phyloP scores from a whole-genome alignment of 2,888 invertebrate genomes.

The Tineola bisselliella region DNA sequence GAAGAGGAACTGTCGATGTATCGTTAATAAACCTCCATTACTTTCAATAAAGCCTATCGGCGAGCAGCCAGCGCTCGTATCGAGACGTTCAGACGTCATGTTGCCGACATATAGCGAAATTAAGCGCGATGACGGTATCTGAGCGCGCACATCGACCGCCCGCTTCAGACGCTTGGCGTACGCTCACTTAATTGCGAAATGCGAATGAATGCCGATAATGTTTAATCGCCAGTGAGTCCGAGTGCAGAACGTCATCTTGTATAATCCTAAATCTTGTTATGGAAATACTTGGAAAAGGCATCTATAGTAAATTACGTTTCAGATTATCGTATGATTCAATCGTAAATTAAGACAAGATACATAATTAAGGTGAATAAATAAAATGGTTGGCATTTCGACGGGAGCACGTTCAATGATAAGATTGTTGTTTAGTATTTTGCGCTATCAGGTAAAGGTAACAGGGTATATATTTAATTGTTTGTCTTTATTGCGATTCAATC shows the following conservation, averaged over 20 bases:
- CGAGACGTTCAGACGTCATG: slow-evolving; percentile 60
- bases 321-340: slow-evolving; percentile 69
- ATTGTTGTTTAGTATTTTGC: slow-evolving; percentile 49
- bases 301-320: slow-evolving; percentile 63
- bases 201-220: slow-evolving; percentile 60
- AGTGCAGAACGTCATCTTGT: slow-evolving; percentile 41
- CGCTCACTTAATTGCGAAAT: slow-evolving; percentile 59
- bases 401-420: slow-evolving; percentile 63
- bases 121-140: slow-evolving; percentile 62
- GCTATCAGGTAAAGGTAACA: slow-evolving; percentile 61
- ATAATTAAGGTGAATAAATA: slow-evolving; percentile 69
- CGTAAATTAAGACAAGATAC: slow-evolving; percentile 70
- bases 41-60: slow-evolving; percentile 66
- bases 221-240: slow-evolving; percentile 44
- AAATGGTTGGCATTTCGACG: slow-evolving; percentile 68
- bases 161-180: slow-evolving; percentile 21
- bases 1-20: slow-evolving; percentile 48
- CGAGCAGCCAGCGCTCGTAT: slow-evolving; percentile 49
- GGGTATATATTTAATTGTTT: slow-evolving; percentile 64
- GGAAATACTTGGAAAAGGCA: slow-evolving; percentile 61
- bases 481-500: slow-evolving; percentile 67
- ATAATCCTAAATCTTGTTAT: slow-evolving; percentile 65
- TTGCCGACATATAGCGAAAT: slow-evolving; percentile 60
- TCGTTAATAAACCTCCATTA: slow-evolving; percentile 65
- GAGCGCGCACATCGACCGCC: slow-evolving; percentile 47